A percentile compares a stretch with the other conserved stretches of the same genome.
Conservation (phyloP, 2,888 invertebrate genomes). For the Bimastos eiseni region DNA sequence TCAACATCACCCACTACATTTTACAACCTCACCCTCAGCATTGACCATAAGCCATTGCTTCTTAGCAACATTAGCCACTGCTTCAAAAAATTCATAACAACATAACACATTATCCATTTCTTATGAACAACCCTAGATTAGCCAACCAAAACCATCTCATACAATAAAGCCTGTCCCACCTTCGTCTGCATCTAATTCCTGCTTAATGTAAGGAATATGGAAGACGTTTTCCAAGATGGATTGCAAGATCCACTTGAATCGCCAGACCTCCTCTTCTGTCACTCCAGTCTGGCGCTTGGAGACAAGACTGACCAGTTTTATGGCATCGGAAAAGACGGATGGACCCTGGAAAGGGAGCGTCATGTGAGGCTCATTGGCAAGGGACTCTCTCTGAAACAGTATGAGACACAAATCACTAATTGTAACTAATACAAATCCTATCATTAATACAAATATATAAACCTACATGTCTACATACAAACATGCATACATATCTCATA, state of each 20-base stretch:
- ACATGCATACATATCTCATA: not conserved
- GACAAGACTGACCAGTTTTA: conserved; percentile 20
- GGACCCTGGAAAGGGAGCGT: conserved; percentile 23
- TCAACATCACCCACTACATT: not conserved
- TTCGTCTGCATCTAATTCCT: not conserved
- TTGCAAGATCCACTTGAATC: conserved; percentile 26
- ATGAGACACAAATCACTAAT: not conserved
- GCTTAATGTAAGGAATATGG: not conserved
- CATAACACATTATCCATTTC: no score
- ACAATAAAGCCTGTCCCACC: not conserved
- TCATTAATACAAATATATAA: not conserved
- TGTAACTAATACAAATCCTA: no score
- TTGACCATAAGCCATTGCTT: not conserved
- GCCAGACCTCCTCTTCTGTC: conserved; percentile 20
- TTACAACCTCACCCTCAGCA: not conserved
- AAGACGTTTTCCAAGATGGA: conserved; percentile 13
- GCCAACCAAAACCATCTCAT: no score
- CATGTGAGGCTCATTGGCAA: not conserved
- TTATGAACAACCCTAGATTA: no score
- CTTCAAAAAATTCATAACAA: no score
- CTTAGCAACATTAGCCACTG: not conserved
- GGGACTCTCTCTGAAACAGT: conserved; percentile 5
- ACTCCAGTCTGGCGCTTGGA: conserved; percentile 27
- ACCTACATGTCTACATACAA: not conserved
- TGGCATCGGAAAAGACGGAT: conserved; percentile 24